phyloP scores from a whole-genome alignment of 2,113 vertebrate species.

The Fregetta grallaria region DNA sequence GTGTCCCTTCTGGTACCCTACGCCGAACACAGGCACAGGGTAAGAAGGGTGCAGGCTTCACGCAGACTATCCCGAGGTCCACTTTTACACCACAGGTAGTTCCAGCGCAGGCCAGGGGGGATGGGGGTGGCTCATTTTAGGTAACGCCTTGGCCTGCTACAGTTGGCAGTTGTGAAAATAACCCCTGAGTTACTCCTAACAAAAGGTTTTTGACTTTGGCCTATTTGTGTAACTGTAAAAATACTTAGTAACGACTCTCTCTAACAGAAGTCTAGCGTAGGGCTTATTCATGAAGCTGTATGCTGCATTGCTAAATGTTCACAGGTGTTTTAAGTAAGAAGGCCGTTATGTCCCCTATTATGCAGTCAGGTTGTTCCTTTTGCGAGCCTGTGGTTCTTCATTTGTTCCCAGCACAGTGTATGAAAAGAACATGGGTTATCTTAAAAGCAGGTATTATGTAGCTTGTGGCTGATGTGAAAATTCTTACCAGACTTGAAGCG shows the following conservation, averaged over 20 bases:
- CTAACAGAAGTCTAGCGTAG: not conserved
- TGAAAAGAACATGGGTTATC: not conserved
- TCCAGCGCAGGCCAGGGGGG: not conserved
- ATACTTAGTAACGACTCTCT: rapidly evolving
- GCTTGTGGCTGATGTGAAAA: not conserved
- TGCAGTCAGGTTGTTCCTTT: not conserved
- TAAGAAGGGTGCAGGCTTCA: not conserved
- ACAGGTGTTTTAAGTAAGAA: not conserved
- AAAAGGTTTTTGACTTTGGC: not conserved
- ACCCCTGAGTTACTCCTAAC: not conserved
- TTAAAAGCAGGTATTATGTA: not conserved
- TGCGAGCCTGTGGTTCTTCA: not conserved
- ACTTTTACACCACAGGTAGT: not conserved
- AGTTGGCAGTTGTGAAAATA: not conserved
- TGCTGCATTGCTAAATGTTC: not conserved
- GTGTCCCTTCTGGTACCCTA: not conserved
- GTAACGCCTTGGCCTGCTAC: not conserved
- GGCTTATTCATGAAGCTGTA: not conserved
- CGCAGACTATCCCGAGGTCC: not conserved
- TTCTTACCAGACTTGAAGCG: not conserved
- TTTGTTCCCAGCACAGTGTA: not conserved
- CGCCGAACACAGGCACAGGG: rapidly evolving
- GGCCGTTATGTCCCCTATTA: rapidly evolving
- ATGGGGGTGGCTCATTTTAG: not conserved
- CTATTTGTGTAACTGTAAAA: not conserved